Percentiles rank a stretch among this genome's conserved stretches.
Conservation (phyloP, 2,888 invertebrate species). For the Lithosia quadra region DNA sequence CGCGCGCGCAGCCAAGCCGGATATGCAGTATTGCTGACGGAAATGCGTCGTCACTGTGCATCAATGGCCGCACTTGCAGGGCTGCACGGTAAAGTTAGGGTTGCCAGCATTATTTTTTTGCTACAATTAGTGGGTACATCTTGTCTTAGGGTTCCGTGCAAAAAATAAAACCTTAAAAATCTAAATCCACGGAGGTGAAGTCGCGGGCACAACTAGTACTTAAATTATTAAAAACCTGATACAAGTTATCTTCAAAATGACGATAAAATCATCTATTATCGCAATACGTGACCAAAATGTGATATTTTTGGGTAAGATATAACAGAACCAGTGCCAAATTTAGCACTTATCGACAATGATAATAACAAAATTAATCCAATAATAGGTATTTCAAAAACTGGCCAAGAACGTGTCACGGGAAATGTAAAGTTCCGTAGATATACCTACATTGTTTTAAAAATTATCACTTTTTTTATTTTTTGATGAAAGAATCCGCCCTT, state of each 20-base stretch:
- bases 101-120: constrained; percentile 18
- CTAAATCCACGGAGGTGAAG: too few relatives aligned
- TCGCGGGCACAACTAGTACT: too few relatives aligned
- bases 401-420: not conserved
- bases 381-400: not conserved
- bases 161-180: too few relatives aligned
- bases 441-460: too few relatives aligned
- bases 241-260: not conserved
- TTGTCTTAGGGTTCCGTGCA: not conserved
- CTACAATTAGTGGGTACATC: not conserved
- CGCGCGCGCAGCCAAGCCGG: constrained; percentile 64
- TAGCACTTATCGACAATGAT: not conserved
- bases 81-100: constrained; percentile 36
- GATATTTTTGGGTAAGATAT: not conserved
- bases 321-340: too few relatives aligned
- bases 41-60: constrained; percentile 74
- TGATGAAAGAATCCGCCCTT: not conserved
- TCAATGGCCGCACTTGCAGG: constrained; percentile 54
- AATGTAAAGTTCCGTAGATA: too few relatives aligned
- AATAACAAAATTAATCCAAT: not conserved
- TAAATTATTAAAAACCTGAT: not conserved
- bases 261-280: not conserved
- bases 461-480: too few relatives aligned
- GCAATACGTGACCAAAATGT: not conserved
- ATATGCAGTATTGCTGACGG: constrained; percentile 76